phyloP scores from a whole-genome alignment of 2,797 vertebrate species.

The Catostomus latipinnis region DNA sequence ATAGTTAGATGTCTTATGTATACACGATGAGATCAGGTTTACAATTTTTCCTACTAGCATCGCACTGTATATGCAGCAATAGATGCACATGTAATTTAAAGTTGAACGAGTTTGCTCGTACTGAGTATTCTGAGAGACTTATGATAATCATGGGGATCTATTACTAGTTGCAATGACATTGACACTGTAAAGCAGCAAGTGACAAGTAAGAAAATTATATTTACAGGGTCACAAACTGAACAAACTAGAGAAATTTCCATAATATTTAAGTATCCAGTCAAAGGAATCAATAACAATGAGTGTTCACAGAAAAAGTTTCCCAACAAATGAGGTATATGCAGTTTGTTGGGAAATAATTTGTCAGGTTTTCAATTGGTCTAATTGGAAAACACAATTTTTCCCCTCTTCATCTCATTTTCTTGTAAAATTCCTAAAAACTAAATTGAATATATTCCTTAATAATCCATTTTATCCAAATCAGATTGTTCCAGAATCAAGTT shows the following conservation, averaged over 20 bases:
- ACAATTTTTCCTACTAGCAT: background rate
- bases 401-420: conserved; percentile 1
- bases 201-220: conserved; percentile 1
- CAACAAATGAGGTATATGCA: background rate
- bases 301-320: background rate
- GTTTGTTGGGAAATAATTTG: background rate
- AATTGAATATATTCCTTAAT: background rate
- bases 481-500: conserved; percentile 26
- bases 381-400: background rate
- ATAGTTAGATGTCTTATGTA: too few species aligned
- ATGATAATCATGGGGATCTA: background rate
- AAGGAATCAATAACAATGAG: background rate
- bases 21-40: background rate
- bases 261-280: conserved; percentile 13
- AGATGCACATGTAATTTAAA: conserved; percentile 9
- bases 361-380: background rate
- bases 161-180: background rate
- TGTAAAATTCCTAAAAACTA: background rate
- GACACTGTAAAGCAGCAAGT: conserved; percentile 3
- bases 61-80: background rate
- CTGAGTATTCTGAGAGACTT: background rate
- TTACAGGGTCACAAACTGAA: conserved; percentile 24
- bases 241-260: background rate
- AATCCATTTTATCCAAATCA: conserved; percentile 4
- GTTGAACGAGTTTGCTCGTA: background rate